phyloP scores from a whole-genome alignment of 2,113 vertebrate species.

The Rhynchomys soricoides region DNA sequence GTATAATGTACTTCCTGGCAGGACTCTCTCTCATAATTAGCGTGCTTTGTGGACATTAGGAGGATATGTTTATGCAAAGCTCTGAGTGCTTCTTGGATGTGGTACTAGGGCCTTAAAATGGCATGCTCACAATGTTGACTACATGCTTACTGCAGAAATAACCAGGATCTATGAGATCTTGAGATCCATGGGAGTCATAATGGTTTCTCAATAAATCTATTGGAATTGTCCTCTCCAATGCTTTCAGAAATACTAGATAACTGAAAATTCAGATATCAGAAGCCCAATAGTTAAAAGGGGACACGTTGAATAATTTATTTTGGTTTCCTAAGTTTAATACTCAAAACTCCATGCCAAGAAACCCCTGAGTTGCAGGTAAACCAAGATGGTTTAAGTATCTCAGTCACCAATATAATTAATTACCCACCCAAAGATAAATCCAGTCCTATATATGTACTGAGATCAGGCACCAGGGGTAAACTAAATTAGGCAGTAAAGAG shows the following conservation, averaged over 20 bases:
- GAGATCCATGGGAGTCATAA: background rate
- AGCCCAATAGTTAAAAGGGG: background rate
- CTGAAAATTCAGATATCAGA: background rate
- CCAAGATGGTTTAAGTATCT: background rate
- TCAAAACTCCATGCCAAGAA: background rate
- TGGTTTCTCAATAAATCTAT: background rate
- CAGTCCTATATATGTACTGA: background rate
- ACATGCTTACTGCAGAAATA: conserved; percentile 24
- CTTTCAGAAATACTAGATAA: conserved; percentile 26
- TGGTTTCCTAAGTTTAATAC: background rate
- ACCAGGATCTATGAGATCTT: background rate
- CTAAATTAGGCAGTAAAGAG: background rate
- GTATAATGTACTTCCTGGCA: conserved; percentile 82
- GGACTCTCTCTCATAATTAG: conserved; percentile 75
- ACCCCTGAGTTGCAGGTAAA: background rate
- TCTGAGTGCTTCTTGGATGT: conserved; percentile 75
- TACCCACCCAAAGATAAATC: background rate
- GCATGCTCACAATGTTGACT: conserved; percentile 64
- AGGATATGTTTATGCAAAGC: conserved; percentile 82
- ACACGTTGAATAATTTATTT: background rate
- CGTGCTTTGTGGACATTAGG: conserved; percentile 80
- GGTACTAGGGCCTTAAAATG: conserved; percentile 22
- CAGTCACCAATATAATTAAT: background rate
- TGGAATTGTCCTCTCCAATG: background rate
- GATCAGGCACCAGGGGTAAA: background rate